Percentiles rank a stretch among this genome's conserved stretches.
phyloP scores from a whole-genome alignment of 2,797 vertebrate species.

The Myripristis murdjan region DNA sequence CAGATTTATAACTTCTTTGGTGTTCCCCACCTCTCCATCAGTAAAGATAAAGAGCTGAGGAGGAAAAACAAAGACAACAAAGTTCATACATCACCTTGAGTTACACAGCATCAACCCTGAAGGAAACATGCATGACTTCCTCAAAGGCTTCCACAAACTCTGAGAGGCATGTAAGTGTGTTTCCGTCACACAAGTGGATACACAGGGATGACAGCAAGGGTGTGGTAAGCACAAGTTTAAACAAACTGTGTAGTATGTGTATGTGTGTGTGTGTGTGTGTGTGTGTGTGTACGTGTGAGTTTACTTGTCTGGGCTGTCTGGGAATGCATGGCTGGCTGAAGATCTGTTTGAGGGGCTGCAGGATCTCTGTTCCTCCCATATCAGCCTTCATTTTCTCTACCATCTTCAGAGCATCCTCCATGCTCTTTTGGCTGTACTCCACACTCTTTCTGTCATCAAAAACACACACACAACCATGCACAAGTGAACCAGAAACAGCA shows the following conservation, averaged over 20 bases:
- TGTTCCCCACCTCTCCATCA: too few relatives aligned
- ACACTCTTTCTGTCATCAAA: too few relatives aligned
- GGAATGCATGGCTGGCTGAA: conserved; percentile 69
- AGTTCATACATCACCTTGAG: too few relatives aligned
- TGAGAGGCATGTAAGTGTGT: too few relatives aligned
- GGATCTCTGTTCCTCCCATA: conserved; percentile 76
- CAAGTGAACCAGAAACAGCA: not conserved
- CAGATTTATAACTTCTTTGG: too few relatives aligned
- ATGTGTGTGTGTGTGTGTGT: conserved; percentile 5
- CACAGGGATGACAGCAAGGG: not conserved
- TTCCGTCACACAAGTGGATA: not conserved
- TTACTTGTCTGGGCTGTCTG: conserved; percentile 76
- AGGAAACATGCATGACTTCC: too few relatives aligned
- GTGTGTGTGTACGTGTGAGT: not conserved
- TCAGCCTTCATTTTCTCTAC: conserved; percentile 62
- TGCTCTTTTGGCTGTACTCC: conserved; percentile 83
- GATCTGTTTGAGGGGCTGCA: conserved; percentile 53
- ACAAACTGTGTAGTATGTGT: not conserved
- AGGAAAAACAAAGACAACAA: too few relatives aligned
- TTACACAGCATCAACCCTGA: too few relatives aligned
- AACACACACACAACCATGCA: conserved; percentile 10
- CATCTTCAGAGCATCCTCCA: conserved; percentile 81
- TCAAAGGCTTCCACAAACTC: too few relatives aligned
- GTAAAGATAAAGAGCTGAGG: too few relatives aligned
- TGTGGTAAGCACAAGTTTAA: not conserved